Evolutionary conservation across 2,113 vertebrate species (phyloP), one percentile per base, ranked within the genome.

Genomic region (Chinchilla lanigera): DNA sequence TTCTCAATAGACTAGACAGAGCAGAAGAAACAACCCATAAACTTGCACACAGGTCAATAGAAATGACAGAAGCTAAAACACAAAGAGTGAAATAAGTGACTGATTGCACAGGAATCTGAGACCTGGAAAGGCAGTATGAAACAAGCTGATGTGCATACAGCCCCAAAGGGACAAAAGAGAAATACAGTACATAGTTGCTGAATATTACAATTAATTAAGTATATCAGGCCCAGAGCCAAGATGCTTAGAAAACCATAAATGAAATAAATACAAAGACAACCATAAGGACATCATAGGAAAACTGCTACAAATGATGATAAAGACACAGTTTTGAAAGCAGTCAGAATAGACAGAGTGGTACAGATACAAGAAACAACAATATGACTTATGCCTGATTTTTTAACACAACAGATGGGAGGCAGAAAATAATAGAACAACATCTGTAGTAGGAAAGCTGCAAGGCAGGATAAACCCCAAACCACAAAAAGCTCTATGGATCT

Each of bases 1-100:
- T 89, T 50, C 54, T 54, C n/a, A 69, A 47, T 47, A n/a, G 6
- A 52, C 4, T 75, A 2, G 81, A 58, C 9, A 82, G 2, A 80
- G 56, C 9, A 83, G 33, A 67, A 56, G 38, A 84, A 78, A 90
- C 52, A 90, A 63, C n/a, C 12, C 75, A 41, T 50, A 33, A 63
- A 83, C 10, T 80, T 91, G 7, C 78, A 82, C 1, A 38, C 20
- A 71, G 81, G 28, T 86, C 63, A 82, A 17, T 17, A 69, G n/a
- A 86, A 93, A 93, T 54, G 28, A 92, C 22, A 5, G 35, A 85
- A 90, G 65, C 7, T 60, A 44, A 94, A 89, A 81, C 26, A 92
- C 0, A 67, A 69, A 89, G 5, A 54, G 14, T 69, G 60, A 10
- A 71, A 26, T 63, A 3, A 60, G 56, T 75, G n/a, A n/a, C 65